Conservation (phyloP, 2,888 invertebrate genomes). For the Branchipolynoe longqiensis region DNA sequence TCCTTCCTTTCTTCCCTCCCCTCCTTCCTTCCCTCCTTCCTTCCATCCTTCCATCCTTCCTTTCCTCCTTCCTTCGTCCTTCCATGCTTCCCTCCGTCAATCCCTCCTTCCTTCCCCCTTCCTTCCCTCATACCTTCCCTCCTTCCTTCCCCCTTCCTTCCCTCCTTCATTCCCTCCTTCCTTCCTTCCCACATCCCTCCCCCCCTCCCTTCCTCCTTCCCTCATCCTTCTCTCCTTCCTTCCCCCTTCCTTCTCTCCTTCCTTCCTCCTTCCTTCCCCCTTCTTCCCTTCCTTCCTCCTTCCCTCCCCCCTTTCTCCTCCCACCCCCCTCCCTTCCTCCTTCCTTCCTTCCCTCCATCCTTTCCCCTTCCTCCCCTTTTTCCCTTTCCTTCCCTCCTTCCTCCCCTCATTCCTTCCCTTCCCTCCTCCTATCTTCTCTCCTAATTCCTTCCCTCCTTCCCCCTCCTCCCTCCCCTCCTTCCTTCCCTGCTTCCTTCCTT, state of each 20-base stretch:
- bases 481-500: neutral
- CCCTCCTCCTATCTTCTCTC: neutral
- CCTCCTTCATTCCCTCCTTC: neutral
- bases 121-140: neutral
- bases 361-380: neutral
- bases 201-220: neutral
- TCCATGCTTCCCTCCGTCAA: neutral
- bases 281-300: neutral
- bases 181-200: neutral
- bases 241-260: neutral
- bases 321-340: neutral
- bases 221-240: neutral
- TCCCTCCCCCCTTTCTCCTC: no score
- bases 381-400: neutral
- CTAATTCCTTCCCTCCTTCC: neutral
- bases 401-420: neutral
- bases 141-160: no score
- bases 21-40: neutral
- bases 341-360: no score
- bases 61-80: neutral
- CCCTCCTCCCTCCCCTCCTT: neutral
- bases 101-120: neutral
- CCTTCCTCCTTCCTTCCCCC: neutral
- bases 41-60: neutral
- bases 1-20: neutral